Conservation (phyloP, 2,113 vertebrate species). For the Caracal caracal region DNA sequence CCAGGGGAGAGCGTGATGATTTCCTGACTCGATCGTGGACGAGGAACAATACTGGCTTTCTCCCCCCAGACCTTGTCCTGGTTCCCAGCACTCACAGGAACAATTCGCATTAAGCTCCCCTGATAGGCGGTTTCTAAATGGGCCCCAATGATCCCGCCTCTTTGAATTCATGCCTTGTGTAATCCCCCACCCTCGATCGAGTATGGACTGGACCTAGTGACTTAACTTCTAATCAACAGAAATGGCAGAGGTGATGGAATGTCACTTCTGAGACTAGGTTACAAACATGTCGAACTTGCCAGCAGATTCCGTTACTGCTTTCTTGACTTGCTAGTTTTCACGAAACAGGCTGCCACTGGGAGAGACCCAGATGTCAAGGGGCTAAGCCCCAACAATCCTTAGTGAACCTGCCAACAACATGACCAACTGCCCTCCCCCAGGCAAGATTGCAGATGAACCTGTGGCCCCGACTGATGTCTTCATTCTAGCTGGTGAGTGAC, state of each 20-base stretch:
- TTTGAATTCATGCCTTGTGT: not conserved
- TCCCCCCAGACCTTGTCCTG: not conserved
- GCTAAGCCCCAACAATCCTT: not conserved
- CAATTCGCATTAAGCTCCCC: not conserved
- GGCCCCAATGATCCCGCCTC: not conserved
- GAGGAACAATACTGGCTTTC: not conserved
- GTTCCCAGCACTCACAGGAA: not conserved
- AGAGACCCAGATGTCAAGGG: not conserved
- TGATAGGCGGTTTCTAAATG: not conserved
- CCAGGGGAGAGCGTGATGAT: not conserved
- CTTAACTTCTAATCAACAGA: not conserved
- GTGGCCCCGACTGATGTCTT: not conserved
- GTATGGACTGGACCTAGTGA: not conserved
- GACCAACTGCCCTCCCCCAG: not conserved
- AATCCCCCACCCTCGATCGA: too few species aligned
- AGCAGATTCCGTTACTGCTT: not conserved
- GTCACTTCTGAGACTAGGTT: not conserved
- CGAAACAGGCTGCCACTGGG: not conserved
- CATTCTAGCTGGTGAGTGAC: not conserved
- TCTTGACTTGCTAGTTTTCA: not conserved
- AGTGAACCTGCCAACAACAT: not conserved
- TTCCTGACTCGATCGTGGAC: not conserved
- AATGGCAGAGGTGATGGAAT: not conserved
- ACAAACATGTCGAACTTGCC: not conserved
- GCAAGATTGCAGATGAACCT: not conserved